Base-by-base conservation (phyloP, 2,888 invertebrate species). In the Agrotis puta region DNA sequence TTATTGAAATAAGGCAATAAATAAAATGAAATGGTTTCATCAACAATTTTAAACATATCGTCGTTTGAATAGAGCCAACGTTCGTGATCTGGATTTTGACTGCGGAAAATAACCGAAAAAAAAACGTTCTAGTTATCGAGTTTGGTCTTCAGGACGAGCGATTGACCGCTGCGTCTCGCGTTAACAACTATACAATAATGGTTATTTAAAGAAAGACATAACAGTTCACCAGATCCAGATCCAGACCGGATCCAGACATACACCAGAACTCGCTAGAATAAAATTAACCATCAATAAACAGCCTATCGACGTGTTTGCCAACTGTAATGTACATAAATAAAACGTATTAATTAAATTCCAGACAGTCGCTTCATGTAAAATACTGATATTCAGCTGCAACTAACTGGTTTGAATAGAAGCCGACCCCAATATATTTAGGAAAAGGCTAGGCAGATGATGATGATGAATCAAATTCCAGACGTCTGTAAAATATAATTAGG, bases 181-280 rank as follows among this genome's bases (percentile, higher is more conserved):
- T 33, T 5, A 33, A 33, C 0, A 33, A 33, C 33, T n/a, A n/a
- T n/a, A n/a, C n/a, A n/a, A n/a, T n/a, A n/a, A n/a, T n/a, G n/a
- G n/a, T n/a, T n/a, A n/a, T n/a, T n/a, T n/a, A n/a, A n/a, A n/a
- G n/a, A 39, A 39, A 9, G 11, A 39, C 9, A 39, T 11, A 50
- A 24, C 22, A 13, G 16, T 59, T 54, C 14, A 33, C 54, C 18
- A 13, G 9, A n/a, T n/a, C n/a, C n/a, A n/a, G n/a, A n/a, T n/a
- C n/a, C n/a, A n/a, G n/a, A n/a, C n/a, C n/a, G n/a, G 33, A 56
- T 45, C 7, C 61, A 74, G n/a, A 63, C 16, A 73, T 45, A 51
- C 13, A 20, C 20, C 13, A 57, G 33, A 18, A 33, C 43, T 18
- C 0, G 1, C 9, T 48, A 14, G 6, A 11, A 43, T 43, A n/a